Conservation (phyloP, 2,797 vertebrate genomes). For the Ctenochaetus hawaiiensis region DNA sequence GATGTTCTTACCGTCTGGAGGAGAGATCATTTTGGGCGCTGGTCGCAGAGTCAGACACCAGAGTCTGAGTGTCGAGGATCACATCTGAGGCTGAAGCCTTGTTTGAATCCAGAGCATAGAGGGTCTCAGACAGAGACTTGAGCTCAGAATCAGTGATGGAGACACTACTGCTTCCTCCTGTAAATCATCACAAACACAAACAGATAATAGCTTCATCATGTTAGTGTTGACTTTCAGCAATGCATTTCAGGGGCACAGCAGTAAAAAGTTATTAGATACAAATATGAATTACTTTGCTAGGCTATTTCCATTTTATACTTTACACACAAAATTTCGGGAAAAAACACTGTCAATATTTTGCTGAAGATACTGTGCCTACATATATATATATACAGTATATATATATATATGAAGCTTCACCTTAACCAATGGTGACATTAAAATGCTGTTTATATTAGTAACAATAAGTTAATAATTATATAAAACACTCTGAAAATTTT, state of each 20-base stretch:
- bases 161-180: conserved; percentile 34
- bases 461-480: background rate
- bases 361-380: no score
- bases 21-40: conserved; percentile 76
- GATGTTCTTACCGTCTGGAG: conserved; percentile 74
- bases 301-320: no score
- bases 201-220: background rate
- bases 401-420: no score
- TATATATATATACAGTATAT: no score
- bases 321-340: no score
- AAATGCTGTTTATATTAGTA: background rate
- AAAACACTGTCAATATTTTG: no score
- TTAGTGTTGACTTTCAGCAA: background rate
- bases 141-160: conserved; percentile 82
- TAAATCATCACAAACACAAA: conserved; percentile 30
- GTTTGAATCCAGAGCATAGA: conserved; percentile 86
- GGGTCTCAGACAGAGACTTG: conserved; percentile 79
- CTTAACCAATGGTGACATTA: background rate
- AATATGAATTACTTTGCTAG: no score
- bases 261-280: background rate
- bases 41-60: conserved; percentile 76
- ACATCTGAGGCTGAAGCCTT: conserved; percentile 81
- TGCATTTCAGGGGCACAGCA: background rate
- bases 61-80: conserved; percentile 80
- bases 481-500: background rate